A percentile compares a stretch with the other conserved stretches of the same genome.
Evolutionary conservation across 1,140 invertebrate species (phyloP).

Genomic region (Drosophila busckii): DNA sequence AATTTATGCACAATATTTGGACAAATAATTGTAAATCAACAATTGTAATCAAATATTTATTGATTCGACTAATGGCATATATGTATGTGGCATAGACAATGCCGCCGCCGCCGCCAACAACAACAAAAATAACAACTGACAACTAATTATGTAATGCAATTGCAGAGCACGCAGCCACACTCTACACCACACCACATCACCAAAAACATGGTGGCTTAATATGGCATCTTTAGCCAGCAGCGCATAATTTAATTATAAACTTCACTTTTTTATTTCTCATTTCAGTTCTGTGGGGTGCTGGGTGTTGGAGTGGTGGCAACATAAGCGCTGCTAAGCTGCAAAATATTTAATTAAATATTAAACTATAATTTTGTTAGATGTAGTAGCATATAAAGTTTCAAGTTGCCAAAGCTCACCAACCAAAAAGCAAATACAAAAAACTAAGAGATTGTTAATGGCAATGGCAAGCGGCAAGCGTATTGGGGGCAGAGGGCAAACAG

Average conservation of each 20-base stretch:
- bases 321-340: constrained; percentile 40
- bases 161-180: constrained; percentile 15
- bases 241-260: constrained; percentile 55
- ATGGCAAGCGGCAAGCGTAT: too few species aligned
- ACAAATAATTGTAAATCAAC: constrained; percentile 69
- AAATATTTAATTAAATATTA: constrained; percentile 70
- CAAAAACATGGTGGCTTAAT: constrained; percentile 12
- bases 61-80: constrained; percentile 61
- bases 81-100: not conserved
- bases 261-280: constrained; percentile 4
- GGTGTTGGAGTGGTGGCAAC: not conserved
- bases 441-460: constrained; percentile 61
- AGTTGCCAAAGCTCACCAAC: constrained; percentile 42
- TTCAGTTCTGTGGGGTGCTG: not conserved
- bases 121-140: constrained; percentile 14
- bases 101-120: constrained; percentile 1
- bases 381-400: constrained; percentile 58
- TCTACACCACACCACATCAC: constrained; percentile 11
- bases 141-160: constrained; percentile 54
- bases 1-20: constrained; percentile 45
- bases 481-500: not conserved
- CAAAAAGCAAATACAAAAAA: constrained; percentile 40
- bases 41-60: constrained; percentile 74
- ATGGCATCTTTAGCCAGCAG: constrained; percentile 14
- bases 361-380: constrained; percentile 61